phyloP scores from a whole-genome alignment of 2,113 vertebrate genomes.

The Hypocryptadius cinnamomeus region DNA sequence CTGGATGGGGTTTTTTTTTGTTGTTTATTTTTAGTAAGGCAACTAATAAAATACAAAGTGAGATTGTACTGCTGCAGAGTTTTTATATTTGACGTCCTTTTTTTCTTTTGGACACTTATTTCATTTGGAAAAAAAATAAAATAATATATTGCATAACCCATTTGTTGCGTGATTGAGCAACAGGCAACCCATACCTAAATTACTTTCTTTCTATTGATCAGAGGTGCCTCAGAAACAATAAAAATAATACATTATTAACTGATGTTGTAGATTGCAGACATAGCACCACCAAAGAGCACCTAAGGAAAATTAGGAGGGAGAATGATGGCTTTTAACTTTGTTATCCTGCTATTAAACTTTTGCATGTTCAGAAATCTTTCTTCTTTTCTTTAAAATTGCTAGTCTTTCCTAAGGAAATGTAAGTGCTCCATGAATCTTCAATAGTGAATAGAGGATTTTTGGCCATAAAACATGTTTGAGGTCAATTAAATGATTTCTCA shows the following conservation, averaged over 20 bases:
- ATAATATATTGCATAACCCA: background rate
- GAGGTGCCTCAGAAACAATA: background rate
- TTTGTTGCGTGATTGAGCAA: background rate
- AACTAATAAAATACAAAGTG: background rate
- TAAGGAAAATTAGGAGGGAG: background rate
- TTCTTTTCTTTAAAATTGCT: background rate
- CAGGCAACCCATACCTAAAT: background rate
- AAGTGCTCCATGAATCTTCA: background rate
- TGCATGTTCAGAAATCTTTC: background rate
- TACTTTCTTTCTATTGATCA: background rate
- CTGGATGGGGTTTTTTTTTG: background rate
- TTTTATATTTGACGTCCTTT: background rate
- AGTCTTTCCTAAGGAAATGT: background rate
- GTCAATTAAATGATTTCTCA: background rate
- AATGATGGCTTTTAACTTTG: background rate
- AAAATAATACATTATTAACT: background rate
- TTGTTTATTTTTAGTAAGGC: background rate
- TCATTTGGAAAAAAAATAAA: background rate
- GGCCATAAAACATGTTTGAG: background rate
- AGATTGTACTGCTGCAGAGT: background rate
- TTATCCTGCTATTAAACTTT: background rate
- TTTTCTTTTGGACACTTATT: background rate
- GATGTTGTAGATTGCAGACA: background rate
- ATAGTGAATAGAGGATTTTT: background rate
- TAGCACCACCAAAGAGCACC: background rate